Evolutionary conservation across 2,888 invertebrate species (phyloP), one percentile per base, ranked within the genome.

Genomic region (Ophioninae sp.): DNA sequence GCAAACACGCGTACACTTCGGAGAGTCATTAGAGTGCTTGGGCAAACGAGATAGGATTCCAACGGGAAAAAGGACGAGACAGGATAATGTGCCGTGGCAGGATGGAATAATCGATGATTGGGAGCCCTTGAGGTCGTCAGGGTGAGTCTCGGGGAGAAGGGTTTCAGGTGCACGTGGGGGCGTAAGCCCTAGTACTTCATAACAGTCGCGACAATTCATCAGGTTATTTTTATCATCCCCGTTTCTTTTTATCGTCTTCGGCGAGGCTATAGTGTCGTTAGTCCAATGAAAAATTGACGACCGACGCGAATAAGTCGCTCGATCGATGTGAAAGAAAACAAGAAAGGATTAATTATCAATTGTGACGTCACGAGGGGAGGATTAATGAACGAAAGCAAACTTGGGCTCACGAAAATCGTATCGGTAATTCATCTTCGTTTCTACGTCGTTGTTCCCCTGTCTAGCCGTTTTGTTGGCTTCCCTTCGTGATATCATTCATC

Each of bases 21-120:
- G 13, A 44, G 44, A 44, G 44, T 44, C 44, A 44, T 30, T 9
- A 51, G 17, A 17, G 59, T 13, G 37, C 13, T 51, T 39, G 8
- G 10, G 58, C n/a, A 71, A 71, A 44, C 39, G 56, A 56, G 64
- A 68, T 68, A 23, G 41, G 68, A 61, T 44, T 68, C 69, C 56
- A 65, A 64, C 68, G 63, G 56, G 2, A 69, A 51, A 78, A 78
- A 64, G 61, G 64, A 59, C 44, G 39, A 41, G 51, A 30, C 37
- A 61, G n/a, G 37, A 51, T 76, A 39, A 51, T 37, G 58, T 64
- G 23, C 13, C 23, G 22, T 51, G 41, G 58, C 59, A n/a, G 39
- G 59, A 72, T 41, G 61, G 56, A 41, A 65, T 56, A 71, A 82
- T 82, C 79, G 79, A 82, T 82, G 75, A 44, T 10, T 10, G 65